These are phyloP conservation scores for Tetraodon nigroviridis DNA, from an alignment of 2,113 vertebrate genomes.

Conservation along the genomic window DNA sequence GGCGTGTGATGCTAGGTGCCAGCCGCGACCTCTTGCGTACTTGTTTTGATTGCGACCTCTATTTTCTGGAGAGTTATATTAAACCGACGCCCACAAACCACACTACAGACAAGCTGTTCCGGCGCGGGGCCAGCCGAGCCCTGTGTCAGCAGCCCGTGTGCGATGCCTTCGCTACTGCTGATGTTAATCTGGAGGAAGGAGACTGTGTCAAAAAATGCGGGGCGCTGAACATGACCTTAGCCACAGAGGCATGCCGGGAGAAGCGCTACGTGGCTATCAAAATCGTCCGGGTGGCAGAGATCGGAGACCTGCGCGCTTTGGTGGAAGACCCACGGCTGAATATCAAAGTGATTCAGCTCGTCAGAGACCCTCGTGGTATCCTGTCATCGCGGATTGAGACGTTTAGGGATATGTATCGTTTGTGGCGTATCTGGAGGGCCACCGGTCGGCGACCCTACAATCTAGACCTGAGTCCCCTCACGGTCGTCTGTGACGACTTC, in stretches of 20 bases:
- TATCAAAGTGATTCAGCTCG: slow-evolving; percentile 94
- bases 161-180: slow-evolving; percentile 70
- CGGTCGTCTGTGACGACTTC: slow-evolving; percentile 92
- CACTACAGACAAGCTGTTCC: slow-evolving; percentile 89
- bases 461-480: slow-evolving; percentile 87
- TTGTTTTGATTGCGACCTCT: slow-evolving; percentile 91
- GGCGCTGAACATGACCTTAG: slow-evolving; percentile 85
- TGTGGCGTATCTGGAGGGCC: slow-evolving; percentile 95
- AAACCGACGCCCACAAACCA: slow-evolving; percentile 88
- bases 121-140: slow-evolving; percentile 88
- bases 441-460: slow-evolving; percentile 91
- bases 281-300: slow-evolving; percentile 88
- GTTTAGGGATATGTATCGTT: slow-evolving; percentile 90
- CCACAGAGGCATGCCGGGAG: slow-evolving; percentile 83
- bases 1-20: slow-evolving; percentile 89
- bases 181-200: slow-evolving; percentile 86
- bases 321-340: slow-evolving; percentile 93
- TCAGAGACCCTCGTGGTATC: slow-evolving; percentile 91
- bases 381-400: slow-evolving; percentile 93
- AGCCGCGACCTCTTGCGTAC: slow-evolving; percentile 88
- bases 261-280: slow-evolving; percentile 90
- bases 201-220: slow-evolving; percentile 91
- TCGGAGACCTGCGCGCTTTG: slow-evolving; percentile 85
- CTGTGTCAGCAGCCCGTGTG: slow-evolving; percentile 90
- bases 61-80: slow-evolving; percentile 95